These are phyloP conservation scores for Clarias magur DNA, from an alignment of 2,113 vertebrate genomes.

Conservation along the genomic window DNA sequence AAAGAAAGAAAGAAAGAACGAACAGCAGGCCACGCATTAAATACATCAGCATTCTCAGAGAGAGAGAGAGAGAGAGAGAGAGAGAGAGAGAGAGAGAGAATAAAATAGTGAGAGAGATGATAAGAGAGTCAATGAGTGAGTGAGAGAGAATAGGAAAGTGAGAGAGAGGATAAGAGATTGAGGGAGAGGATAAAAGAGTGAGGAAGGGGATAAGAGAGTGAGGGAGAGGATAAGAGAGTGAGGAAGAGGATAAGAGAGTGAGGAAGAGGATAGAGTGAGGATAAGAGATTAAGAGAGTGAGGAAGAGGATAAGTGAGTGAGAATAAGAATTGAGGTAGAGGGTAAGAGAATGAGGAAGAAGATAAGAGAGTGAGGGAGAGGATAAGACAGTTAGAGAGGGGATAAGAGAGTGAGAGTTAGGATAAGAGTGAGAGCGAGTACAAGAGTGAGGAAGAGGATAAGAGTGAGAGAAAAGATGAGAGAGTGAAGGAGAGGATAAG, in stretches of 20 bases:
- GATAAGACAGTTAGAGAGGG: neutral
- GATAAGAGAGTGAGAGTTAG: neutral
- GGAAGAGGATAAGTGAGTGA: neutral
- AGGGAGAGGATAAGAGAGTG: neutral
- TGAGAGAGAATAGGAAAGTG: neutral
- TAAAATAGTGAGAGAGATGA: neutral
- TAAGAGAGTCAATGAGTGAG: neutral
- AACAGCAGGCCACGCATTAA: conserved; percentile 68
- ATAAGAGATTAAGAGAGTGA: neutral
- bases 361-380: neutral
- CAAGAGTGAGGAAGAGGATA: neutral
- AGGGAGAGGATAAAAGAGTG: neutral
- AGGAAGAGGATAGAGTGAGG: neutral
- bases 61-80: neutral
- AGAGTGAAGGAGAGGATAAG: neutral
- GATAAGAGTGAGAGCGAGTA: neutral
- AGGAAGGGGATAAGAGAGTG: neutral
- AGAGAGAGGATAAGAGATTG: neutral
- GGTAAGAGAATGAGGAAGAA: neutral
- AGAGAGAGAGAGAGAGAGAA: neutral
- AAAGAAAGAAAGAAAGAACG: too few relatives aligned
- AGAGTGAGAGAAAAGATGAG: too few relatives aligned
- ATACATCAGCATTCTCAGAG: conserved; percentile 70
- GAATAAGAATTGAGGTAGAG: too few relatives aligned
- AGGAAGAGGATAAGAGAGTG: neutral